These are phyloP conservation scores for Archilochus colubris DNA, from an alignment of 2,113 vertebrate species.

Conservation along the genomic window DNA sequence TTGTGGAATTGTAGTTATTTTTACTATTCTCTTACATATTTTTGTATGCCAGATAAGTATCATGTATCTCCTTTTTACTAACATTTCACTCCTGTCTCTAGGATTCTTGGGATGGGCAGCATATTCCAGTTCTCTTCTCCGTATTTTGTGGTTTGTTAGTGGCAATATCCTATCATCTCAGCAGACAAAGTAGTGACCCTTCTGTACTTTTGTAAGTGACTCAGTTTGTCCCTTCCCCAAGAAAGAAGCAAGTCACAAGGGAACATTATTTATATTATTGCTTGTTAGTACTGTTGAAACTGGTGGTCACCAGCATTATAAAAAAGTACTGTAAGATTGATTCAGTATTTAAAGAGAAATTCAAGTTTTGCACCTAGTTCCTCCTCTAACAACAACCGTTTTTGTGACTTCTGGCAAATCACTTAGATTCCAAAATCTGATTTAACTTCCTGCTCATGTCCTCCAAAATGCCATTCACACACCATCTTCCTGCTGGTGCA, in stretches of 20 bases:
- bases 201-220: conserved; percentile 93
- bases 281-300: background rate
- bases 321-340: background rate
- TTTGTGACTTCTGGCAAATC: background rate
- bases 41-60: background rate
- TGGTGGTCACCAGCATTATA: background rate
- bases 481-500: background rate
- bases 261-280: background rate
- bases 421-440: background rate
- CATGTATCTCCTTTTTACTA: background rate
- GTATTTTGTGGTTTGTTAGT: conserved; percentile 97
- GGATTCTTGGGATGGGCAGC: conserved; percentile 97
- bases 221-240: background rate
- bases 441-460: background rate
- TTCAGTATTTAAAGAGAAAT: background rate
- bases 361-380: background rate
- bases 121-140: conserved; percentile 97
- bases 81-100: conserved; percentile 46
- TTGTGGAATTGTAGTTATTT: background rate
- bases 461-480: background rate
- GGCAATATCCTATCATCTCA: conserved; percentile 96
- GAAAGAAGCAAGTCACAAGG: background rate
- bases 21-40: background rate
- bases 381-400: background rate
- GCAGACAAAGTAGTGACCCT: conserved; percentile 95